phyloP scores from a whole-genome alignment of 1,140 invertebrate genomes.

The Leptonema lineaticorne region DNA sequence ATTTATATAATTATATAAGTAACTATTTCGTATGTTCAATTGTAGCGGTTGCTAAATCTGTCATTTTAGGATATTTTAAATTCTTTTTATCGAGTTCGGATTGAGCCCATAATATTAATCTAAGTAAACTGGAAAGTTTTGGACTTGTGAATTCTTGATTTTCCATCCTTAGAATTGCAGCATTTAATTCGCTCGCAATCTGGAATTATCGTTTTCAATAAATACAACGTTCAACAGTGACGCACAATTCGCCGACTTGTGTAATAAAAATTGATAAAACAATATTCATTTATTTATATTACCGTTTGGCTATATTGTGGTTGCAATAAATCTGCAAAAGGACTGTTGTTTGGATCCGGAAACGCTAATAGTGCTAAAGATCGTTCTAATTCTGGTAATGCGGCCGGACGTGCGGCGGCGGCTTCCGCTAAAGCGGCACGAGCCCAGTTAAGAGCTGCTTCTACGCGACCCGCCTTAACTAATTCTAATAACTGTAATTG shows the following conservation, averaged over 20 bases:
- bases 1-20: too few relatives aligned
- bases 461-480: conserved; percentile 83
- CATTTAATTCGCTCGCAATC: conserved; percentile 97
- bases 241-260: not conserved
- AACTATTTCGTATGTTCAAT: conserved; percentile 74
- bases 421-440: conserved; percentile 91
- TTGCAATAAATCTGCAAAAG: conserved; percentile 93
- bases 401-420: conserved; percentile 83
- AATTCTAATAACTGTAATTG: conserved; percentile 95
- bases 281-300: conserved; percentile 39
- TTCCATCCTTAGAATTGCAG: conserved; percentile 90
- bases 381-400: conserved; percentile 75
- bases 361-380: conserved; percentile 95
- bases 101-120: conserved; percentile 94
- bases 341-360: conserved; percentile 91
- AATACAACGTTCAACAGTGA: conserved; percentile 1
- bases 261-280: not conserved
- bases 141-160: conserved; percentile 86
- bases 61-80: conserved; percentile 91
- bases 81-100: conserved; percentile 93
- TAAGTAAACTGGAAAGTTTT: conserved; percentile 86
- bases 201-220: conserved; percentile 50
- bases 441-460: conserved; percentile 93
- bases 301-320: conserved; percentile 92
- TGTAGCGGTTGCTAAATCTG: conserved; percentile 77